These are phyloP conservation scores for Calephelis nemesis DNA, from an alignment of 1,140 invertebrate species.

Conservation along the genomic window DNA sequence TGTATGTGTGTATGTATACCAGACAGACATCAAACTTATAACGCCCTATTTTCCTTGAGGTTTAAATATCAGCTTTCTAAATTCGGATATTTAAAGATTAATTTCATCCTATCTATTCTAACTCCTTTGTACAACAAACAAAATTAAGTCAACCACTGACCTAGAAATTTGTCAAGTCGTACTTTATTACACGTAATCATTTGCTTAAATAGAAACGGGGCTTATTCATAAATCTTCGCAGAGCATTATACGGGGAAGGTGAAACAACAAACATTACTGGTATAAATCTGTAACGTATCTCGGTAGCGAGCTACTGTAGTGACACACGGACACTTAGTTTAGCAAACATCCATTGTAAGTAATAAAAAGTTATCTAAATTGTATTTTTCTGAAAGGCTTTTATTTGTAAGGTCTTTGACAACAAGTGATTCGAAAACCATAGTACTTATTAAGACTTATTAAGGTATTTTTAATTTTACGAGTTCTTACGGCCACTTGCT, in stretches of 20 bases:
- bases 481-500: too few relatives aligned
- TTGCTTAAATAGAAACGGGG: conserved; percentile 39
- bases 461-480: too few relatives aligned
- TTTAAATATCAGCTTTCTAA: too few relatives aligned
- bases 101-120: not conserved
- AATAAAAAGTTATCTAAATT: too few relatives aligned
- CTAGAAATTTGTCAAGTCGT: conserved; percentile 49
- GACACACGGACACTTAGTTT: conserved; percentile 33
- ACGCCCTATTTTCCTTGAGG: too few relatives aligned
- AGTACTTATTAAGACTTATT: too few relatives aligned
- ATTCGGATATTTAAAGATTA: too few relatives aligned
- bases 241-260: conserved; percentile 70
- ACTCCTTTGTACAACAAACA: conserved; percentile 11
- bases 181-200: conserved; percentile 65
- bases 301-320: conserved; percentile 49
- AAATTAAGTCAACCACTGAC: conserved; percentile 30
- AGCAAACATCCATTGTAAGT: not conserved
- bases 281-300: conserved; percentile 77
- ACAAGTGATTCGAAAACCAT: too few relatives aligned
- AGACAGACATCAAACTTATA: too few relatives aligned
- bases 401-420: too few relatives aligned
- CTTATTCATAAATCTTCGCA: conserved; percentile 70
- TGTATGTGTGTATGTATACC: too few relatives aligned
- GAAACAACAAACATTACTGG: conserved; percentile 77
- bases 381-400: too few relatives aligned